Evolutionary conservation across 2,113 vertebrate genomes (phyloP).

Genomic region (Sus scrofa): T2T-Sscrofa CM000822.6:72716001-72716500

Average conservation of each 20-base stretch:
- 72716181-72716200: background rate
- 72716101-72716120: background rate
- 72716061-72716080: background rate
- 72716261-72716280: background rate
- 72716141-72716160: background rate
- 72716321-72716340: background rate
- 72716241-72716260: too few relatives aligned
- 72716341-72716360: background rate
- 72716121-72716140: background rate
- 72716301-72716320: background rate
- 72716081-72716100: background rate
- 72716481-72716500: background rate
- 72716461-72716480: background rate
- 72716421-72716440: background rate
- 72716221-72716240: background rate
- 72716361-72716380: background rate
- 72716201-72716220: background rate
- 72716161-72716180: background rate
- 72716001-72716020: background rate
- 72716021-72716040: background rate
- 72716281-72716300: background rate
- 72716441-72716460: background rate
- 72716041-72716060: background rate
- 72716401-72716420: background rate
- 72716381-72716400: background rate